Conservation (phyloP, 2,113 vertebrate species). For the Urocitellus parryii region DNA sequence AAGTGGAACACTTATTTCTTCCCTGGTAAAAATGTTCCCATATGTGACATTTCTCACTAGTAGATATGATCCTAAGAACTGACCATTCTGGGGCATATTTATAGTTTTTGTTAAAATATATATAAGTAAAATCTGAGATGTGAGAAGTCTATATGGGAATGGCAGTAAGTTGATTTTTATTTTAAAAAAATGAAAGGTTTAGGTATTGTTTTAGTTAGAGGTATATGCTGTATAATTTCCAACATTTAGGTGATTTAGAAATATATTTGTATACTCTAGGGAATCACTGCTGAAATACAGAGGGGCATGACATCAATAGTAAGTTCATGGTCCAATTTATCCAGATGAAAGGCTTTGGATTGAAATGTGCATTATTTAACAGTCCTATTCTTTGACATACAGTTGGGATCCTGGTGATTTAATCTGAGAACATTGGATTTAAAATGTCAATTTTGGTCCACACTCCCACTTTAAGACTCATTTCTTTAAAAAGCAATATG, state of each 20-base stretch:
- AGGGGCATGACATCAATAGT: slow-evolving; percentile 19
- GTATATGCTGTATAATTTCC: neutral
- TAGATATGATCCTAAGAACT: neutral
- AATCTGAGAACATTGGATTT: slow-evolving; percentile 65
- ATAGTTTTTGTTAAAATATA: slow-evolving; percentile 34
- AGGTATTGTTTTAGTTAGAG: neutral
- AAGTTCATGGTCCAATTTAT: slow-evolving; percentile 66
- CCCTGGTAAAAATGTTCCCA: neutral
- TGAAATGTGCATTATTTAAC: slow-evolving; percentile 86
- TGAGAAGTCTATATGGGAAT: neutral
- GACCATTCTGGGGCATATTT: neutral
- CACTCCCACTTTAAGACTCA: neutral
- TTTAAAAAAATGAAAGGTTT: neutral
- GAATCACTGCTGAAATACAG: slow-evolving; percentile 56
- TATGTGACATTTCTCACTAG: neutral
- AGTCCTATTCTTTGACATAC: slow-evolving; percentile 58
- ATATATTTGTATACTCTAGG: neutral
- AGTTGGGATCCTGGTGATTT: slow-evolving; percentile 73
- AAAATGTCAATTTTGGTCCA: slow-evolving; percentile 60
- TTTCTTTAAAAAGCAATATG: neutral
- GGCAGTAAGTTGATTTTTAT: neutral
- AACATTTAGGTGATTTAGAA: slow-evolving; percentile 20
- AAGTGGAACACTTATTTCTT: neutral
- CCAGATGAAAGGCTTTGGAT: slow-evolving; percentile 76
- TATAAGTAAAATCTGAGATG: neutral